phyloP scores from a whole-genome alignment of 1,140 invertebrate genomes.

The Psix sp. region DNA sequence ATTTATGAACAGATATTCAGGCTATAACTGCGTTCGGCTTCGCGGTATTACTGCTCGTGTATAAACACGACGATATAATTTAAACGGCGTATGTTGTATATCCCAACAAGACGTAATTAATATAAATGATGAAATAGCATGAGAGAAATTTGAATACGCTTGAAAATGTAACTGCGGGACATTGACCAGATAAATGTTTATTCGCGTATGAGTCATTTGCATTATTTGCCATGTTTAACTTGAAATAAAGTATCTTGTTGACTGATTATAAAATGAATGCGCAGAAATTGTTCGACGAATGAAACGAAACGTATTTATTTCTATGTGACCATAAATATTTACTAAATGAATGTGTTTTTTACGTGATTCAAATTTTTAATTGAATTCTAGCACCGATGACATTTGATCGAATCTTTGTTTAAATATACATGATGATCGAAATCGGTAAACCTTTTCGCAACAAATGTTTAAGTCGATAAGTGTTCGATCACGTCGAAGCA shows the following conservation, averaged over 20 bases:
- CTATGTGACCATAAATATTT: too few species aligned
- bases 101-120: slow-evolving; percentile 70
- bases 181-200: too few species aligned
- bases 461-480: too few species aligned
- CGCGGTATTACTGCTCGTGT: slow-evolving; percentile 50
- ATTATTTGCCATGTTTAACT: slow-evolving; percentile 15
- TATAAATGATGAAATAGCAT: slow-evolving; percentile 74
- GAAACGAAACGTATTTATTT: too few species aligned
- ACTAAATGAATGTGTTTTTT: too few species aligned
- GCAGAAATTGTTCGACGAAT: too few species aligned
- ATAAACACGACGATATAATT: slow-evolving; percentile 69
- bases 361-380: too few species aligned
- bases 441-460: too few species aligned
- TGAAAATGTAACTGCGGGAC: slow-evolving; percentile 18
- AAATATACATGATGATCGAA: too few species aligned
- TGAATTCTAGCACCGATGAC: too few species aligned
- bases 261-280: slow-evolving; percentile 48
- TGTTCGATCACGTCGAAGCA: slow-evolving; percentile 2
- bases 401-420: too few species aligned
- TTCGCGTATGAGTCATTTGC: slow-evolving; percentile 3
- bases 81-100: slow-evolving; percentile 61
- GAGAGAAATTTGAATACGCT: slow-evolving; percentile 15
- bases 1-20: slow-evolving; percentile 71
- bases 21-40: slow-evolving; percentile 30
- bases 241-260: slow-evolving; percentile 45